A percentile compares a stretch with the other conserved stretches of the same genome.
These are phyloP conservation scores for Brachionus rubens DNA, from an alignment of 1,140 invertebrate species.

Conservation along the genomic window DNA sequence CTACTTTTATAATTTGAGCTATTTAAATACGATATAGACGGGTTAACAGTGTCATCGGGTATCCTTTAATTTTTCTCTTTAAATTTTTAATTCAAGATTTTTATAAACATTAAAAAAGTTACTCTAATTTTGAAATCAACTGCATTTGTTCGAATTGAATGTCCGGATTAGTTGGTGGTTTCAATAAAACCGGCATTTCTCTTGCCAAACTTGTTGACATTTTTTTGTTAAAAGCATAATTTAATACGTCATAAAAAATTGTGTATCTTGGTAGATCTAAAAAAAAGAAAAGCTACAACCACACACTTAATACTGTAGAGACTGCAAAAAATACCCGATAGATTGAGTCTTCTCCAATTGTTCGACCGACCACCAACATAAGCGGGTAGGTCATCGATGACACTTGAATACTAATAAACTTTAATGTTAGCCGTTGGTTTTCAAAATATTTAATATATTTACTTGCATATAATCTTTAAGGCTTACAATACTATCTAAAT, in stretches of 20 bases:
- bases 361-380: conserved; percentile 34
- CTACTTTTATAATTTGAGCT: conserved; percentile 50
- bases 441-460: not conserved
- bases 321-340: not conserved
- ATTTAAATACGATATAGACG: conserved; percentile 48
- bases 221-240: conserved; percentile 55
- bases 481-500: conserved; percentile 58
- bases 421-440: not conserved
- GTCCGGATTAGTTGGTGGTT: conserved; percentile 53
- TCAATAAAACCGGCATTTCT: conserved; percentile 53
- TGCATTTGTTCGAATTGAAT: conserved; percentile 56
- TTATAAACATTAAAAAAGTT: not conserved
- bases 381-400: conserved; percentile 23
- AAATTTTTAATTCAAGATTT: conserved; percentile 27
- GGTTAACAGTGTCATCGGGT: conserved; percentile 48
- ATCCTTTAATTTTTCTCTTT: conserved; percentile 46
- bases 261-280: conserved; percentile 56
- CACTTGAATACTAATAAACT: conserved; percentile 10
- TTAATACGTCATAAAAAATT: conserved; percentile 59
- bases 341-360: conserved; percentile 29
- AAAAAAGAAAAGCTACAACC: conserved; percentile 44
- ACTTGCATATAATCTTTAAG: conserved; percentile 62
- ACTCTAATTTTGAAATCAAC: conserved; percentile 56
- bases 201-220: conserved; percentile 52
- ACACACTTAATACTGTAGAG: not conserved